Evolutionary conservation across 2,888 invertebrate species (phyloP), one percentile per base, ranked within the genome.

Genomic region (Melanostoma mellinum): DNA sequence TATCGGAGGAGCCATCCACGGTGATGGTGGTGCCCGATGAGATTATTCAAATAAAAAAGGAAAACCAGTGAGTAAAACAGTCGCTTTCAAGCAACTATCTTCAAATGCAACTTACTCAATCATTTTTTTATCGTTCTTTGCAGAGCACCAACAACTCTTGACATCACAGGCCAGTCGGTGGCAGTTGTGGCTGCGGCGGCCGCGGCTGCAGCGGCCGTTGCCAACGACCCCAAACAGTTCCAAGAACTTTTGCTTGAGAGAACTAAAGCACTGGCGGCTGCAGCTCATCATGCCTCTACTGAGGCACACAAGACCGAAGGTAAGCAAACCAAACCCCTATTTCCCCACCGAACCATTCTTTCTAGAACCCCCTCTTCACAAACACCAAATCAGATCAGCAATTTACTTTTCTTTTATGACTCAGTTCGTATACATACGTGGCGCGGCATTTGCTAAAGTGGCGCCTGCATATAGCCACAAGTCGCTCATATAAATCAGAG

Each of bases 161-260:
- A 97, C 90, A 93, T 95, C 87, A 93, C 94, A 86, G 92, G 93
- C 86, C 92, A 90, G 84, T 87, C 92, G 80, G 92, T 92, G 50
- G 88, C 90, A 35, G 89, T 88, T 88, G 92, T 87, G 90, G 89
- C 90, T n/a, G 90, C 89, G 1, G 89, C 89, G 8, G 95, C 97
- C 63, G 94, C 96, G 86, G 97, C 97, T 89, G 93, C 95, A 87
- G 93, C 94, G 75, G 92, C 92, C 79, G 92, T 92, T 84, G 92
- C 88, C 88, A 90, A 89, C 74, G 91, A 91, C 87, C 91, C 91
- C 77, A 95, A 94, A 90, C 93, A 94, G 85, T 92, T 96, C 87
- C 96, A 97, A 90, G 93, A 95, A 87, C 91, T 96, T 86, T 92
- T 96, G 63, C 92, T 96, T 90, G 96, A 97, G 91, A 94, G 96